These are phyloP conservation scores for Morone chrysops DNA, from an alignment of 2,113 vertebrate genomes.

Conservation along the genomic window DNA sequence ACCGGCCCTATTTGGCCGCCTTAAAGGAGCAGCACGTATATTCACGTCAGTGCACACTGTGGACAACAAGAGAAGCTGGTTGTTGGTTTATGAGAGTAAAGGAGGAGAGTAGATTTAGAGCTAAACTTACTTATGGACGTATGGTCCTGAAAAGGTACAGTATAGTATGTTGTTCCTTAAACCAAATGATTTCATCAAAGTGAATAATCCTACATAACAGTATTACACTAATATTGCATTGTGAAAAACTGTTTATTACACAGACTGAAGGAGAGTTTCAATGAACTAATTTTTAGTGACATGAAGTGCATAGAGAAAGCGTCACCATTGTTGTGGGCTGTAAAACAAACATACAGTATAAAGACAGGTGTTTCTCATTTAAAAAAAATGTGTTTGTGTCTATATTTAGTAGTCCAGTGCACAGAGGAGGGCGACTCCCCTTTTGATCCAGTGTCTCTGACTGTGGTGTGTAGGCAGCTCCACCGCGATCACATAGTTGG, in stretches of 20 bases:
- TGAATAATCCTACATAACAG: not conserved
- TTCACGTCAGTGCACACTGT: not conserved
- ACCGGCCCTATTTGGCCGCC: conserved; percentile 33
- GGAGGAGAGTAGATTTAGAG: not conserved
- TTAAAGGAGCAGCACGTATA: conserved; percentile 77
- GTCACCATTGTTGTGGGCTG: not conserved
- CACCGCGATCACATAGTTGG: conserved; percentile 91
- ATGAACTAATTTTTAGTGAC: not conserved
- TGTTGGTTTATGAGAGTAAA: no score
- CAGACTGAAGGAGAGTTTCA: not conserved
- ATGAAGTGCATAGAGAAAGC: not conserved
- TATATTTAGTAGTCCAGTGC: conserved; percentile 88
- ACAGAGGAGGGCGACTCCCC: conserved; percentile 91
- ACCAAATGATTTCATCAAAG: no score
- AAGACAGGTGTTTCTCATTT: not conserved
- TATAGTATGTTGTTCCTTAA: no score
- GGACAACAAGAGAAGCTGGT: not conserved
- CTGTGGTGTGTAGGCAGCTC: conserved; percentile 86
- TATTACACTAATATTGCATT: not conserved
- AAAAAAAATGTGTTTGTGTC: not conserved
- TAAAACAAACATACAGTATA: not conserved
- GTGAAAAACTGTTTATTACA: conserved; percentile 20
- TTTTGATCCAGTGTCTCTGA: conserved; percentile 92
- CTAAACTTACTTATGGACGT: not conserved
- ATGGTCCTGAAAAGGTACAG: not conserved